These are phyloP conservation scores for Copidosoma aretas DNA, from an alignment of 2,888 invertebrate genomes.

Conservation along the genomic window DNA sequence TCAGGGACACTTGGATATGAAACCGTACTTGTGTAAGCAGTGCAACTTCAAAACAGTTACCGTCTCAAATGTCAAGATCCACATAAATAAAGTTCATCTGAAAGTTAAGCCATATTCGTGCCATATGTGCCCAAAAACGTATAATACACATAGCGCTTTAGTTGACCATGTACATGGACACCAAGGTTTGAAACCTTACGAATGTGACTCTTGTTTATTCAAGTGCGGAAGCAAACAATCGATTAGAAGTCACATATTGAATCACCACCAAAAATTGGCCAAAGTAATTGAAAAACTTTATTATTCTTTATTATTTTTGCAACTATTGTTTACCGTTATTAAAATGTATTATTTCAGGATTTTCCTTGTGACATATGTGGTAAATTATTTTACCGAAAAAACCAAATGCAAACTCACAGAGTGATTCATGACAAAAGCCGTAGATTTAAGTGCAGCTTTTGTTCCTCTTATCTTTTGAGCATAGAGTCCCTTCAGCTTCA, in stretches of 20 bases:
- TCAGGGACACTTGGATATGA: conserved; percentile 55
- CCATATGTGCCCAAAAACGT: conserved; percentile 50
- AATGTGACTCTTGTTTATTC: conserved; percentile 50
- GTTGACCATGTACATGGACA: conserved; percentile 55
- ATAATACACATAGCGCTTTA: conserved; percentile 50
- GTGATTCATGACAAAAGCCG: conserved; percentile 52
- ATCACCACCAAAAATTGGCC: conserved; percentile 52
- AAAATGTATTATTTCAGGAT: conserved; percentile 44
- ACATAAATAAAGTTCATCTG: conserved; percentile 55
- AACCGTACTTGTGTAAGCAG: conserved; percentile 51
- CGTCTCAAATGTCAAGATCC: conserved; percentile 53
- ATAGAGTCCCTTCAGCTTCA: conserved; percentile 50
- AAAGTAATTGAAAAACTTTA: conserved; percentile 2
- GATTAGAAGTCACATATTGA: conserved; percentile 50
- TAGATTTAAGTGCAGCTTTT: conserved; percentile 50
- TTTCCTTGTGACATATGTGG: conserved; percentile 51
- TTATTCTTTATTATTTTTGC: conserved; percentile 3
- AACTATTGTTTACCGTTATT: not conserved
- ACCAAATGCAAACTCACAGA: conserved; percentile 53
- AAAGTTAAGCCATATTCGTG: conserved; percentile 55
- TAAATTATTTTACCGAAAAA: conserved; percentile 51
- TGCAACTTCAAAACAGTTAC: conserved; percentile 55
- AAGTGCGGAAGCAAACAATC: conserved; percentile 52
- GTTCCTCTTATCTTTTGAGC: conserved; percentile 52
- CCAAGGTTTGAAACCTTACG: conserved; percentile 51